Conservation (phyloP, 1,140 invertebrate genomes). For the Zelostemma sp. region DNA sequence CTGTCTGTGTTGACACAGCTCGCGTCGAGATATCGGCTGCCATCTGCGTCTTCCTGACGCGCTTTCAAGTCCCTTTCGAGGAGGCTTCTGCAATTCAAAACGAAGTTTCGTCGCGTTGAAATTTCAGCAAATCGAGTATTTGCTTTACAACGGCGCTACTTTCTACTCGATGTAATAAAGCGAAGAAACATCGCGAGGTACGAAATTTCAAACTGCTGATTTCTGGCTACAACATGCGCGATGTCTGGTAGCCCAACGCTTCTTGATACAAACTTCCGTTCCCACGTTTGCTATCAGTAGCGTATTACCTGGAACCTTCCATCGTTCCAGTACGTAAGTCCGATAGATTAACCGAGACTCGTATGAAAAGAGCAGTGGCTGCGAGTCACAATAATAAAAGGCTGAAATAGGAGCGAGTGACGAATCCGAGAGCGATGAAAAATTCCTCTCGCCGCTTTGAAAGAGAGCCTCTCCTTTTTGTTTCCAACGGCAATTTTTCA, state of each 20-base stretch:
- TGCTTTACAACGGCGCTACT: too few relatives aligned
- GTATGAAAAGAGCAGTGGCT: slow-evolving; percentile 31
- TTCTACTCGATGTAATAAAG: neutral
- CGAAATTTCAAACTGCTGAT: slow-evolving; percentile 6
- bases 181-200: slow-evolving; percentile 8
- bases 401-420: too few relatives aligned
- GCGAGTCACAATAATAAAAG: slow-evolving; percentile 26
- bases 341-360: slow-evolving; percentile 36
- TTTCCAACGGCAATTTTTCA: too few relatives aligned
- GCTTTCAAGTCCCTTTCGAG: slow-evolving; percentile 33
- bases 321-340: slow-evolving; percentile 44
- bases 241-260: slow-evolving; percentile 14
- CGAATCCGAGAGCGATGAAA: too few relatives aligned
- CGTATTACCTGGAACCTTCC: slow-evolving; percentile 53
- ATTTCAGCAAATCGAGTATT: too few relatives aligned
- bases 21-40: slow-evolving; percentile 54
- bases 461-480: too few relatives aligned
- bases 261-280: slow-evolving; percentile 64
- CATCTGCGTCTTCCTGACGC: slow-evolving; percentile 50
- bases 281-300: slow-evolving; percentile 63
- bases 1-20: slow-evolving; percentile 58
- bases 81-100: neutral
- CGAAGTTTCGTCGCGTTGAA: slow-evolving; percentile 5
- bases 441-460: too few relatives aligned
- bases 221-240: slow-evolving; percentile 1